Percentiles rank a stretch among this genome's conserved stretches.
phyloP scores from a whole-genome alignment of 2,888 invertebrate genomes.

The Cylloceria caligata region DNA sequence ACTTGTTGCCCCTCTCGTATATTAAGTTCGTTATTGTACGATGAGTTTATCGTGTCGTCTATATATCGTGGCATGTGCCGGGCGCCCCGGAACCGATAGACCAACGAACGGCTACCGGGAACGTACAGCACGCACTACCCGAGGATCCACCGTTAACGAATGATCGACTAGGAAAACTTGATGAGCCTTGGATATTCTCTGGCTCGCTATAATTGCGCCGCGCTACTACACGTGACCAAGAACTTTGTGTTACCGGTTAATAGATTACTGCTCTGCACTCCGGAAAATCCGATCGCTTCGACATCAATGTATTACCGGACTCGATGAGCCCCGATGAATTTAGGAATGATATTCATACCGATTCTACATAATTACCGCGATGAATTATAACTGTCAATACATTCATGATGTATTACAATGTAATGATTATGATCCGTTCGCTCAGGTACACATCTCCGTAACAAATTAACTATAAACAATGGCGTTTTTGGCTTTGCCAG shows the following conservation, averaged over 20 bases:
- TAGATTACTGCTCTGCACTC: background rate
- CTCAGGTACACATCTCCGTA: too few relatives aligned
- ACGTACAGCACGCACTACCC: background rate
- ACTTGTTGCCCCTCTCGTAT: constrained; percentile 79
- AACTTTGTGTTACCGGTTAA: constrained; percentile 13
- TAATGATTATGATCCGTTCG: too few relatives aligned
- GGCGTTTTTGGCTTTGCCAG: background rate
- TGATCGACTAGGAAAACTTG: constrained; percentile 17
- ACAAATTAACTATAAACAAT: too few relatives aligned
- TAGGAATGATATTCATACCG: background rate
- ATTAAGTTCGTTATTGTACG: constrained; percentile 81
- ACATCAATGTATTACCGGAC: background rate
- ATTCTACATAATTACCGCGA: background rate
- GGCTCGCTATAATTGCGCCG: background rate
- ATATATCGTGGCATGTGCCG: constrained; percentile 21
- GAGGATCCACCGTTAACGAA: background rate
- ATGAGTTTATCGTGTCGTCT: constrained; percentile 71
- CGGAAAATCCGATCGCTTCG: background rate
- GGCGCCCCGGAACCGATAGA: background rate
- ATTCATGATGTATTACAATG: background rate
- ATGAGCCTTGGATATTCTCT: constrained; percentile 9
- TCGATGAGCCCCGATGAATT: background rate
- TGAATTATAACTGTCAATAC: background rate
- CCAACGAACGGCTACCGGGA: background rate
- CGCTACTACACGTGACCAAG: background rate